These are phyloP conservation scores for Rostratula benghalensis DNA, from an alignment of 2,113 vertebrate species.

Conservation along the genomic window DNA sequence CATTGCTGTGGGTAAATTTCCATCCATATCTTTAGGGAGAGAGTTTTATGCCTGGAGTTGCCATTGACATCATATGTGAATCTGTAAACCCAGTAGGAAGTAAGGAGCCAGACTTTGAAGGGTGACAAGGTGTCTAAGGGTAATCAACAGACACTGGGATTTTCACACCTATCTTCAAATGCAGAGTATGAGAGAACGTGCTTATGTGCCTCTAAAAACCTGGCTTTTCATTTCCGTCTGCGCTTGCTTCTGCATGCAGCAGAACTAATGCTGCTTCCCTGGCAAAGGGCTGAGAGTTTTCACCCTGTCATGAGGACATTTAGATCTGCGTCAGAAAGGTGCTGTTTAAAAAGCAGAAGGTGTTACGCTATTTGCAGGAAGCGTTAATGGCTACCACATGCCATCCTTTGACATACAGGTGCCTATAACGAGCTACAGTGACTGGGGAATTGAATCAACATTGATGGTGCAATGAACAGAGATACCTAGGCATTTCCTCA, in stretches of 20 bases:
- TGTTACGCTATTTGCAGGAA: conserved; percentile 20
- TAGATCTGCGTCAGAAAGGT: neutral
- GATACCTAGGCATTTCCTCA: neutral
- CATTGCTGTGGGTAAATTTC: neutral
- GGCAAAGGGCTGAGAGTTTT: neutral
- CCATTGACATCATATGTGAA: neutral
- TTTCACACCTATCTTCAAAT: neutral
- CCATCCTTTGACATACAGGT: neutral
- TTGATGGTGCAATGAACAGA: neutral
- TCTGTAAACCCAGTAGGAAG: neutral
- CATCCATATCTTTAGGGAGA: neutral
- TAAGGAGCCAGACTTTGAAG: neutral
- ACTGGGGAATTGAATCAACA: neutral
- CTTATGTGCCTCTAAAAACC: neutral
- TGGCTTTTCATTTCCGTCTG: neutral
- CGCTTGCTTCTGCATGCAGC: neutral
- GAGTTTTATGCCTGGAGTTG: neutral
- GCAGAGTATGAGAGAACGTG: neutral
- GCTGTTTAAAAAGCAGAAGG: neutral
- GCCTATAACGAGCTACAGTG: neutral
- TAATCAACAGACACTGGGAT: neutral
- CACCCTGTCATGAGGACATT: neutral
- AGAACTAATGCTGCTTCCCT: neutral
- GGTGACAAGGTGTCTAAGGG: neutral
- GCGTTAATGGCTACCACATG: neutral